Conservation (phyloP, 2,888 invertebrate species). For the Platerodrilus igneus region DNA sequence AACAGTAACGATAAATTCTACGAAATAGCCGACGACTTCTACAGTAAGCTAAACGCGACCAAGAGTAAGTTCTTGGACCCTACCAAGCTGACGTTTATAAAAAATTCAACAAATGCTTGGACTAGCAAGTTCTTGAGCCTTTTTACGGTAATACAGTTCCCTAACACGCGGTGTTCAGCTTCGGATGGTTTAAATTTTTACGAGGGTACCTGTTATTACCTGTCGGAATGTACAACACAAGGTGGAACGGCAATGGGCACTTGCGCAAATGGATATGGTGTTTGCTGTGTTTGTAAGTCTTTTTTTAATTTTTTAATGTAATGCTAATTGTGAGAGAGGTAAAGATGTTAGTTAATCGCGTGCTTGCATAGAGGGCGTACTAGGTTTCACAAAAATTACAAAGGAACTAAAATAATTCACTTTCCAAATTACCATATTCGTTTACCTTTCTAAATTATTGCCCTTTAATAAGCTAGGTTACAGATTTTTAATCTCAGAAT, state of each 20-base stretch:
- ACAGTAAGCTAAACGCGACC: constrained; percentile 3
- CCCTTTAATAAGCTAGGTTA: too few relatives aligned
- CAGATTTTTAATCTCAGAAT: too few relatives aligned
- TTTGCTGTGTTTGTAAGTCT: constrained; percentile 71
- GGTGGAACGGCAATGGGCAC: constrained; percentile 61
- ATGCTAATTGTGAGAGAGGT: neutral
- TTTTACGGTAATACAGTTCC: constrained; percentile 67
- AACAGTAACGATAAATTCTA: constrained; percentile 6
- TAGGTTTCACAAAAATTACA: too few relatives aligned
- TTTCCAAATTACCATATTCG: too few relatives aligned
- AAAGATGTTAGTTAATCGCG: too few relatives aligned
- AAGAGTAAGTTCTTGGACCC: constrained; percentile 24
- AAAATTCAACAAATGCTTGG: constrained; percentile 40
- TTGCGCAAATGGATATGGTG: constrained; percentile 70
- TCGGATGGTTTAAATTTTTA: constrained; percentile 53
- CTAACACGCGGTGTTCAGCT: constrained; percentile 58
- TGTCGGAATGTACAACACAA: constrained; percentile 59
- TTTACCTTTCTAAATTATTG: too few relatives aligned
- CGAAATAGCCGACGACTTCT: neutral
- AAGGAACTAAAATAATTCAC: too few relatives aligned
- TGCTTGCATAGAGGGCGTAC: too few relatives aligned
- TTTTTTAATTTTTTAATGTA: too few relatives aligned
- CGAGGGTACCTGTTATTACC: constrained; percentile 67
- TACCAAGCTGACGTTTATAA: constrained; percentile 20
- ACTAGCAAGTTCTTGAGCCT: constrained; percentile 58